Conservation (phyloP, 2,888 invertebrate genomes). For the Eumerus sabulonum region DNA sequence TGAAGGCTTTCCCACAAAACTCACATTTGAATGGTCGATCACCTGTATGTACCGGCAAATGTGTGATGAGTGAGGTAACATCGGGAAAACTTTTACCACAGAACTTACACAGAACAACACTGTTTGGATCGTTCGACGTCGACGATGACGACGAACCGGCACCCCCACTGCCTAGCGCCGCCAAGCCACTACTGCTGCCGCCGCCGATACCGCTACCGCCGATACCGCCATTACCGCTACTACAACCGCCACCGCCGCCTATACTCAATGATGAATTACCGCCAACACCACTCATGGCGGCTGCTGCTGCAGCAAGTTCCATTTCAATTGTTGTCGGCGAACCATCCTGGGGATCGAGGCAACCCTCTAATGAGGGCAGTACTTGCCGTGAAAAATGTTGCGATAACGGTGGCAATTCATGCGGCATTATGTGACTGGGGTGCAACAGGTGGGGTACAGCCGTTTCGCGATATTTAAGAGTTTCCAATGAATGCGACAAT, state of each 20-base stretch:
- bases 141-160: slow-evolving; percentile 73
- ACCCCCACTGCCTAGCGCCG: slow-evolving; percentile 54
- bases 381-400: slow-evolving; percentile 79
- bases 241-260: slow-evolving; percentile 80
- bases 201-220: slow-evolving; percentile 74
- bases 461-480: slow-evolving; percentile 90
- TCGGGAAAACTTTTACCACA: slow-evolving; percentile 96
- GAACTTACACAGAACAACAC: slow-evolving; percentile 93
- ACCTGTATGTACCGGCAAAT: slow-evolving; percentile 93
- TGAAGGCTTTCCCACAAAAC: slow-evolving; percentile 96
- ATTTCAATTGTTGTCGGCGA: slow-evolving; percentile 71
- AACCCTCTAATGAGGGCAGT: slow-evolving; percentile 72
- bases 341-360: slow-evolving; percentile 74
- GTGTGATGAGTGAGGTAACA: slow-evolving; percentile 91
- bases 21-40: slow-evolving; percentile 96
- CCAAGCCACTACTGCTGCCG: slow-evolving; percentile 73
- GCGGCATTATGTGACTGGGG: slow-evolving; percentile 82
- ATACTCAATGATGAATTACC: slow-evolving; percentile 77
- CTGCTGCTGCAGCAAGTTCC: slow-evolving; percentile 75
- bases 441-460: slow-evolving; percentile 80
- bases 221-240: slow-evolving; percentile 74
- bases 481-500: slow-evolving; percentile 92
- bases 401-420: slow-evolving; percentile 75
- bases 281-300: slow-evolving; percentile 72
- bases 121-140: slow-evolving; percentile 82